Evolutionary conservation across 2,888 invertebrate genomes (phyloP), one percentile per base, ranked within the genome.

Genomic region (Phaonia tiefii): DNA sequence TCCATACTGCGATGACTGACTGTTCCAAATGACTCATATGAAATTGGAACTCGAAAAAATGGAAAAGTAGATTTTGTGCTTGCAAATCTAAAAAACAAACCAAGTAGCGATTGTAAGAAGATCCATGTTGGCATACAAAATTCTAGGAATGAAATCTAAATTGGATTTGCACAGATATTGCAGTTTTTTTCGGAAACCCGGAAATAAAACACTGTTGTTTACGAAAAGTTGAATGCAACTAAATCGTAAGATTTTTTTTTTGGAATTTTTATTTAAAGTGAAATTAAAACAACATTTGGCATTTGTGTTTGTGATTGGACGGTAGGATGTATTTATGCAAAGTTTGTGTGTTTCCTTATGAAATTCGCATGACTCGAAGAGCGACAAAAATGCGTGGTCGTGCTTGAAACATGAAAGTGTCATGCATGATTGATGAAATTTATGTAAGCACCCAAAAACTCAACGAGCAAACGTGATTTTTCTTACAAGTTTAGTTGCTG

Each of bases 391-490:
- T 78, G 81, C 81, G 81, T 81, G 75, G 81, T 81, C 72, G 81
- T 78, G 54, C 71, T 60, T 25, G 8, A 31, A 44, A 65, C 60
- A 63, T 49, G 75, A 81, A 75, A 75, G 75, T 78, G 81, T 78
- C 81, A 81, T 67, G 81, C 81, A 81, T 81, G 81, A 81, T 78
- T 81, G 81, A 81, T 81, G 81, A 56, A 78, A 71, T 42, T 42
- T 63, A 13, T 22, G 58, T 39, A 42, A 63, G 63, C 22, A 42
- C 42, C 22, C 63, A 63, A 42, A 63, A 51, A 42, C n/a, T 39
- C 39, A 10, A 7, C 39, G 10, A 60, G 60, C 39, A 39, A 60
- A 69, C 69, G 69, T 69, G 69, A 69, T 69, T 54, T 56, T 69
- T 39, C 63, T 49, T 51, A 22, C 51, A 51, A 51, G 15, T n/a